Base-by-base conservation (phyloP, 2,888 invertebrate species). In the Drosophila testacea region DNA sequence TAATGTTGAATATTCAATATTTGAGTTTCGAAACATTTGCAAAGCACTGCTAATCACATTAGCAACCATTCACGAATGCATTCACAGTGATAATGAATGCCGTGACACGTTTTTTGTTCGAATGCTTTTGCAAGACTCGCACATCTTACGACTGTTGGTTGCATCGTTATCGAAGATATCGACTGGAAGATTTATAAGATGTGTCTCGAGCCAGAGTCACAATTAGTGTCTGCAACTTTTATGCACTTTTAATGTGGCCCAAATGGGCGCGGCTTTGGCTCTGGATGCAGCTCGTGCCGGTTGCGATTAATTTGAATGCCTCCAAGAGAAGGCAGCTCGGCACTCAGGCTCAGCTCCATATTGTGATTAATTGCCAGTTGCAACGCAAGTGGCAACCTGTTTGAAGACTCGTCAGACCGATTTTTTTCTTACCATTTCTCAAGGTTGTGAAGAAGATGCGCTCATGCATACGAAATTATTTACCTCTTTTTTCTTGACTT, bases 321-420 rank as follows among this genome's bases (percentile, higher is more conserved):
- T 44, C 16, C 16, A 13, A 56, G 13, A 41, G 46, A 22, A 13
- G 38, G 38, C 6, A 47, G 41, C 32, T 22, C 39, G 71, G 78
- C 62, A 9, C 27, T 11, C 28, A 27, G 28, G 30, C 51, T 32
- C 54, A 74, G 84, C 69, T 76, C 82, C 69, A 80, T 59, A 84
- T 82, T 72, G 78, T 87, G 89, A 86, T 89, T 80, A 89, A 89
- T 84, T 73, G 57, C 60, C 66, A 69, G 69, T 70, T 75, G 75
- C 73, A 88, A 69, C 70, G 75, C 76, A 66, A 74, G 71, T 77
- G 85, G 79, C 78, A 84, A 88, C 84, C 84, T 81, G 84, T 84
- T 88, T 88, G 72, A 74, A 74, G 57, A 54, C 74, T 3, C 39
- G 77, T 77, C 39, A 65, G 54, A 27, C 22, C 34, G 41, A 10